Conservation (phyloP, 2,797 vertebrate species). For the Diglossa cyanea region DNA sequence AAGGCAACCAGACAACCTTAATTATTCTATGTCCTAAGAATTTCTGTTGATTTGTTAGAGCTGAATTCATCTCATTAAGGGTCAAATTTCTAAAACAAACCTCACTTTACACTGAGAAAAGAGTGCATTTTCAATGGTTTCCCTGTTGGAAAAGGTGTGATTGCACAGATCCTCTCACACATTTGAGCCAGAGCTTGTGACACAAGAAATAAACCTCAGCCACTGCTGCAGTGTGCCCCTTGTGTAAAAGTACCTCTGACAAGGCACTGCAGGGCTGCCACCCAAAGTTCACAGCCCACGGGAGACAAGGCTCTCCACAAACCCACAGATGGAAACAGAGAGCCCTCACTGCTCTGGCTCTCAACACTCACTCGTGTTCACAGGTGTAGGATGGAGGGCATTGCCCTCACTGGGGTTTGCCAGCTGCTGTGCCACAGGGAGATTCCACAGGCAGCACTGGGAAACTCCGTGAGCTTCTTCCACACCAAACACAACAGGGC, state of each 20-base stretch:
- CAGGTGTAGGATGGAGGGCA: accelerated
- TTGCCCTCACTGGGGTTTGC: neutral
- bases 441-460: neutral
- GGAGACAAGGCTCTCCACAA: neutral
- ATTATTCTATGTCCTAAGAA: neutral
- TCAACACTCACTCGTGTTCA: accelerated
- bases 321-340: neutral
- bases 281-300: neutral
- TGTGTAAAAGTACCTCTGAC: accelerated
- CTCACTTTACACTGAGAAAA: neutral
- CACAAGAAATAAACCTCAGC: accelerated
- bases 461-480: neutral
- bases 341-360: neutral
- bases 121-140: neutral
- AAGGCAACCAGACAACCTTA: accelerated
- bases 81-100: neutral
- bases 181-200: neutral
- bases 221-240: neutral
- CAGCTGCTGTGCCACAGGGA: neutral
- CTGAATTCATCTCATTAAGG: neutral
- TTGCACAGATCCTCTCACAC: neutral
- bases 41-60: neutral
- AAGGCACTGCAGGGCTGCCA: neutral
- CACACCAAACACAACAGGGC: accelerated
- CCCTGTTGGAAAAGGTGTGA: neutral